phyloP scores from a whole-genome alignment of 2,113 vertebrate species.

The Cepphus grylle region DNA sequence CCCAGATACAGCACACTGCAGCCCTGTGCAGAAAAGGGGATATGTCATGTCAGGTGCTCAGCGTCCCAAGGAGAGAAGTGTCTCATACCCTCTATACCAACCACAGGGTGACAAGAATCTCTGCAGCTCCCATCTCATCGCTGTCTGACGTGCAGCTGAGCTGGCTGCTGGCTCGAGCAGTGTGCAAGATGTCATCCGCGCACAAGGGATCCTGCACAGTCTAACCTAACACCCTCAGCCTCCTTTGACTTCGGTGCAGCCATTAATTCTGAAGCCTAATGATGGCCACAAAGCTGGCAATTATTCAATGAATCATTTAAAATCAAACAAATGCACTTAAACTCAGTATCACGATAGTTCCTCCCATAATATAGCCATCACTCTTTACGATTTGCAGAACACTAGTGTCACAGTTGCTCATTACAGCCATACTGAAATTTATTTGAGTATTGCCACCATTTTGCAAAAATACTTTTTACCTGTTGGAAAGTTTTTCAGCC shows the following conservation, averaged over 20 bases:
- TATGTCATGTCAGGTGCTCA: accelerated
- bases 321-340: neutral
- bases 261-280: neutral
- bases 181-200: neutral
- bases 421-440: neutral
- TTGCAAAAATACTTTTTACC: neutral
- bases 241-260: neutral
- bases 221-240: neutral
- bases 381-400: neutral
- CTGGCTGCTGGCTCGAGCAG: neutral
- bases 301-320: neutral
- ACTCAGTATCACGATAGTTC: neutral
- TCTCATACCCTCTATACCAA: neutral
- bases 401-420: neutral
- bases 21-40: neutral
- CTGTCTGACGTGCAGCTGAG: neutral
- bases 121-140: neutral
- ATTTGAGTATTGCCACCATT: neutral
- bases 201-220: neutral
- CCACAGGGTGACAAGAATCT: neutral
- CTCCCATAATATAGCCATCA: neutral
- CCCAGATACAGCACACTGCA: neutral
- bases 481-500: neutral
- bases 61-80: neutral
- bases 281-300: neutral